A percentile compares a stretch with the other conserved stretches of the same genome.
These are phyloP conservation scores for Pedionomus torquatus DNA, from an alignment of 2,113 vertebrate genomes.

Conservation along the genomic window DNA sequence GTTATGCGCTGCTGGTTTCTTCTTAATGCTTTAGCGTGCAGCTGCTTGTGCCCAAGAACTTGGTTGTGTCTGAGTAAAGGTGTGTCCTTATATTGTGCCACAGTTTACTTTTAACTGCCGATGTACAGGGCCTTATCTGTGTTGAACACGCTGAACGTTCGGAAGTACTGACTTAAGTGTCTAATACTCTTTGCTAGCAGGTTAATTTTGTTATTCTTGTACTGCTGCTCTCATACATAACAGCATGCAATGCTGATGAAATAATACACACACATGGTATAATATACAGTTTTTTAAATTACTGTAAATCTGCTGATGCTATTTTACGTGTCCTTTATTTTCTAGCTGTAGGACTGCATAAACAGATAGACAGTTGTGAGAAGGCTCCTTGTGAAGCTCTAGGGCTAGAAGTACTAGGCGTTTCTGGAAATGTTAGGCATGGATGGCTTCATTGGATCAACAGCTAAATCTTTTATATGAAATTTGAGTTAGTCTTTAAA, in stretches of 20 bases:
- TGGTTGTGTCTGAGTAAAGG: neutral
- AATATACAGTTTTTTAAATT: neutral
- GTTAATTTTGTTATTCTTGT: neutral
- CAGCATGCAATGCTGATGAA: neutral
- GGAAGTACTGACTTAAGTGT: neutral
- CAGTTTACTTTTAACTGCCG: neutral
- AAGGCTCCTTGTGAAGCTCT: neutral
- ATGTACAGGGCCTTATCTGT: neutral
- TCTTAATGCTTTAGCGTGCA: neutral
- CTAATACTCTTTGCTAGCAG: neutral
- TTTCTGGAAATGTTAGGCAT: neutral
- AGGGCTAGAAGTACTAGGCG: neutral
- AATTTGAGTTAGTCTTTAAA: neutral
- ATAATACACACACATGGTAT: fast-evolving
- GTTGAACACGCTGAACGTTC: fast-evolving
- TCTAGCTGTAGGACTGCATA: neutral
- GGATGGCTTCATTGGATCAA: neutral
- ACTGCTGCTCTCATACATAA: neutral
- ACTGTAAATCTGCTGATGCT: neutral
- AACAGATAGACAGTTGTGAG: neutral
- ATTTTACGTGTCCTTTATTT: neutral
- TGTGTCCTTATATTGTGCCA: neutral
- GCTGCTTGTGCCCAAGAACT: neutral
- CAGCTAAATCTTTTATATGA: neutral
- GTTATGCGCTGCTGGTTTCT: fast-evolving